Percentiles rank a stretch among this genome's conserved stretches.
These are phyloP conservation scores for Morone saxatilis DNA, from an alignment of 2,113 vertebrate genomes.

Conservation along the genomic window DNA sequence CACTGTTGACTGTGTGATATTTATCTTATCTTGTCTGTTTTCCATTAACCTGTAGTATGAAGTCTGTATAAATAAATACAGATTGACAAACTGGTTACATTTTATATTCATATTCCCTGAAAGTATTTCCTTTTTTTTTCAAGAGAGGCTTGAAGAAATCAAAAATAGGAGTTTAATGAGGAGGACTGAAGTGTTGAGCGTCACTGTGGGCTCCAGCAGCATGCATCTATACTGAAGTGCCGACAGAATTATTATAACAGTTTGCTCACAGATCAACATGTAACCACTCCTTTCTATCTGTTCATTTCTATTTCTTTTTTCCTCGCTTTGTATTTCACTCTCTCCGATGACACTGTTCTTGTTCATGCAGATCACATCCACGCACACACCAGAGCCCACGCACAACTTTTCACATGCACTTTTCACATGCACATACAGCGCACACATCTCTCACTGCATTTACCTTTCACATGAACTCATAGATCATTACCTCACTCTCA, in stretches of 20 bases:
- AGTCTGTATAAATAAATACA: background rate
- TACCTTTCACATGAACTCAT: constrained; percentile 57
- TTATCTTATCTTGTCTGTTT: background rate
- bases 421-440: background rate
- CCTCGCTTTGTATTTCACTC: constrained; percentile 5
- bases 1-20: background rate
- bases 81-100: background rate
- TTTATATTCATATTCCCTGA: background rate
- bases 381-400: constrained; percentile 23
- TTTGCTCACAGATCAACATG: constrained; percentile 30
- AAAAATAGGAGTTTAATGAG: constrained; percentile 25
- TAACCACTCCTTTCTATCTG: constrained; percentile 13
- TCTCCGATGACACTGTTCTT: constrained; percentile 27
- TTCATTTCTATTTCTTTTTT: constrained; percentile 24
- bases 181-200: constrained; percentile 25
- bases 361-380: constrained; percentile 51
- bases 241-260: constrained; percentile 7
- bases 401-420: constrained; percentile 13
- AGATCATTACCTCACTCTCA: constrained; percentile 57
- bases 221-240: constrained; percentile 5
- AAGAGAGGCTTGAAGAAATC: constrained; percentile 21
- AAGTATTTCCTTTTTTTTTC: constrained; percentile 18
- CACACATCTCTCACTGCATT: constrained; percentile 17
- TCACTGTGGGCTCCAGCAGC: constrained; percentile 26
- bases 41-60: background rate